Evolutionary conservation across 2,797 vertebrate genomes (phyloP), one percentile per base, ranked within the genome.

Genomic region (Hyperoplus lanceolatus): DNA sequence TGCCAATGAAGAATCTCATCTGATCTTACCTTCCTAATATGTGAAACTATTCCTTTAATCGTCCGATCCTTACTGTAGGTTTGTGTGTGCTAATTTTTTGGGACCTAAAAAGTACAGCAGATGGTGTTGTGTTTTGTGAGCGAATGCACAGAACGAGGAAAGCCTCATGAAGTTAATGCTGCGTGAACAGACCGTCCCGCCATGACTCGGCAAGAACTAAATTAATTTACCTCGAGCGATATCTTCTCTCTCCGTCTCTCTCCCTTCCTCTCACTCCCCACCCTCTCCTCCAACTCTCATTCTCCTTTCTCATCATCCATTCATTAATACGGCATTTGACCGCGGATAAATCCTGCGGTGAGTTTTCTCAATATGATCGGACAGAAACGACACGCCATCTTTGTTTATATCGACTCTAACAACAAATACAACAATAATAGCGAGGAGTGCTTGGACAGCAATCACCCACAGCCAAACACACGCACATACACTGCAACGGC

Each of bases 141-240:
- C 65, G 68, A 21, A 69, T 57, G 53, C 57, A 45, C 49, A 8
- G 29, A 42, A 82, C 51, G 59, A 71, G 15, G 46, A 72, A 54
- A 74, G 77, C 73, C 42, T 84, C 43, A 68, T 75, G 70, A 73
- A 78, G 56, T 71, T 85, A 77, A 79, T 70, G 60, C 77, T 43
- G 62, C 80, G 59, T 80, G 79, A 83, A 82, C 74, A 73, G 79
- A 71, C 80, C 41, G 56, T 75, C 68, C 29, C 4, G 16, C 87
- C 73, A 4, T 84, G 80, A 89, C 86, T 88, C 5, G 0, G 59
- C 62, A 82, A 29, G 55, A 78, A 70, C 62, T 66, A 48, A 77
- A 81, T 71, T 69, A 16, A 74, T 75, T 86, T 77, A 77, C 64
- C 41, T 9, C 4, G 36, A 73, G 56, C 36, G 3, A n/a, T 58